Conservation (phyloP, 2,888 invertebrate species). For the Melanostoma scalare region DNA sequence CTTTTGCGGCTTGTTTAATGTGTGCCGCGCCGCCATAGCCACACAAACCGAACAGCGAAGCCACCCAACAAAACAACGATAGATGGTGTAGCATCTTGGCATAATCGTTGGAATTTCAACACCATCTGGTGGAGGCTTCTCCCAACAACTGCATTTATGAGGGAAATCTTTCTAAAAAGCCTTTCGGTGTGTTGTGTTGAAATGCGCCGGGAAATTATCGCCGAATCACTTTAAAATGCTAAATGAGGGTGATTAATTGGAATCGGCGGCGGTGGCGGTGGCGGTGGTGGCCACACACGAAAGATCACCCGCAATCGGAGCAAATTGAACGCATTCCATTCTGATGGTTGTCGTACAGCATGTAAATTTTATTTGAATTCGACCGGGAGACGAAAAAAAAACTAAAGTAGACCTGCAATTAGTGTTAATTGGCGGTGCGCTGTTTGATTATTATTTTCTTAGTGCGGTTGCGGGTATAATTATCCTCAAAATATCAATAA, state of each 20-base stretch:
- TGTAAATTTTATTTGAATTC: slow-evolving; percentile 11
- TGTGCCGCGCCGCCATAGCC: slow-evolving; percentile 25
- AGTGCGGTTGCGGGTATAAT: background rate
- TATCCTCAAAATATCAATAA: slow-evolving; percentile 49
- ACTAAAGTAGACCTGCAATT: slow-evolving; percentile 35
- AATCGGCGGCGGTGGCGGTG: slow-evolving; percentile 42
- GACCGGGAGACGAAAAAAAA: background rate
- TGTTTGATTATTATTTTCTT: slow-evolving; percentile 41
- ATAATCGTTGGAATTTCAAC: slow-evolving; percentile 67
- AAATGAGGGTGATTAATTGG: slow-evolving; percentile 71
- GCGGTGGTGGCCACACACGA: slow-evolving; percentile 57
- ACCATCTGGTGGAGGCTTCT: slow-evolving; percentile 61
- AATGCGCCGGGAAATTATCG: slow-evolving; percentile 51
- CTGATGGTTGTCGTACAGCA: background rate
- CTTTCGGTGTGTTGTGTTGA: slow-evolving; percentile 1
- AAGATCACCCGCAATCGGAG: slow-evolving; percentile 69
- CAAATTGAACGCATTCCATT: slow-evolving; percentile 64
- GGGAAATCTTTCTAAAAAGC: slow-evolving; percentile 14
- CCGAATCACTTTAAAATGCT: slow-evolving; percentile 60
- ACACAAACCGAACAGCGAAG: no score
- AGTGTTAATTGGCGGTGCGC: slow-evolving; percentile 62
- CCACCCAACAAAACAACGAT: slow-evolving; percentile 4
- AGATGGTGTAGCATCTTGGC: slow-evolving; percentile 46
- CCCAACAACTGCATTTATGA: slow-evolving; percentile 10
- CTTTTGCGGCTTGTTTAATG: slow-evolving; percentile 68